Evolutionary conservation across 92 coral and sea anemone genomes (phyloP).

Genomic region (Virgularia gustaviana): DNA sequence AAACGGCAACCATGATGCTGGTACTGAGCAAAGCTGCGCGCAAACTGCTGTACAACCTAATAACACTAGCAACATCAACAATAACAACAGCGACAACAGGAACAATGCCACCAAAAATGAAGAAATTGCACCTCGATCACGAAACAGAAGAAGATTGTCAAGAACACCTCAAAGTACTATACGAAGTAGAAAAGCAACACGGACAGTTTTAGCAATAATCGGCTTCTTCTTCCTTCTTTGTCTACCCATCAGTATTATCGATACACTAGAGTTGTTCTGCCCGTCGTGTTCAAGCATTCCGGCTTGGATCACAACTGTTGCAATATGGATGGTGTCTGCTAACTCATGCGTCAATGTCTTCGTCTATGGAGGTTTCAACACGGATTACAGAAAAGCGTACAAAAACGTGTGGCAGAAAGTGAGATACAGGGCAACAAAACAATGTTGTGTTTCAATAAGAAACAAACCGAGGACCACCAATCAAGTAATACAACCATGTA

Average conservation of each 20-base stretch:
- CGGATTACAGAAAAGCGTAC: slow-evolving; percentile 52
- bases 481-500: too few relatives aligned
- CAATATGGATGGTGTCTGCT: slow-evolving; percentile 73
- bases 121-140: background rate
- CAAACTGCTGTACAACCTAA: slow-evolving; percentile 12
- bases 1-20: too few relatives aligned
- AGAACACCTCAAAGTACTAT: slow-evolving; percentile 4
- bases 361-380: slow-evolving; percentile 85
- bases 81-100: too few relatives aligned
- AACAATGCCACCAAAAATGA: background rate
- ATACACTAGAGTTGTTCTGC: slow-evolving; percentile 58
- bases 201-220: slow-evolving; percentile 71
- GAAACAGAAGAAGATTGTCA: too few relatives aligned
- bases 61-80: slow-evolving; percentile 7
- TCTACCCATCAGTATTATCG: slow-evolving; percentile 83
- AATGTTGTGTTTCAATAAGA: too few relatives aligned
- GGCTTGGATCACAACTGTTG: slow-evolving; percentile 58
- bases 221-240: slow-evolving; percentile 78
- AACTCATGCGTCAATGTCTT: slow-evolving; percentile 88
- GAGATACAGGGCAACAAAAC: too few relatives aligned
- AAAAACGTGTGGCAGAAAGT: slow-evolving; percentile 17
- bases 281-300: slow-evolving; percentile 49
- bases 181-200: slow-evolving; percentile 63
- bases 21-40: slow-evolving; percentile 17
- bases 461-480: too few relatives aligned